These are phyloP conservation scores for Ivindomyrus marchei DNA, from an alignment of 2,113 vertebrate species.

Conservation along the genomic window DNA sequence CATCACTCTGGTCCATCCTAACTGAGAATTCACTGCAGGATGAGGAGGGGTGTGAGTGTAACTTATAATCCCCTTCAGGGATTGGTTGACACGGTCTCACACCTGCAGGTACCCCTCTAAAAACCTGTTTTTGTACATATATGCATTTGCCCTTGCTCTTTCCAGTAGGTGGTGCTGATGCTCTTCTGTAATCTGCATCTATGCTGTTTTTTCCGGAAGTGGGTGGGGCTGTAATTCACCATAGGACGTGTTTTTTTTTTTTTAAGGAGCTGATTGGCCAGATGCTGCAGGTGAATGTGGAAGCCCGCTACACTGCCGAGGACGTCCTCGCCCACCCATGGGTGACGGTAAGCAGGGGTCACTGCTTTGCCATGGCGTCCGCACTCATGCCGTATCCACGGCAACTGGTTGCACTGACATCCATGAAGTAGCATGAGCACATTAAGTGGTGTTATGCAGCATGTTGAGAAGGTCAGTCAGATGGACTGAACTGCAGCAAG, in stretches of 20 bases:
- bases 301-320: conserved; percentile 81
- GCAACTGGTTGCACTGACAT: neutral
- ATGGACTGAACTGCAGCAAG: neutral
- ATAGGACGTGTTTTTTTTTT: neutral
- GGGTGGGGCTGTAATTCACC: neutral
- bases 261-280: conserved; percentile 83
- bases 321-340: conserved; percentile 88
- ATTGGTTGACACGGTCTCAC: neutral
- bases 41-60: neutral
- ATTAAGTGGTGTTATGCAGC: neutral
- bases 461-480: neutral
- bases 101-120: neutral
- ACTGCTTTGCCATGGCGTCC: neutral
- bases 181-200: neutral
- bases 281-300: conserved; percentile 86
- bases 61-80: neutral
- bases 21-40: neutral
- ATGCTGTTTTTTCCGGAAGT: neutral
- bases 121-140: neutral
- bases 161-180: neutral
- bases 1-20: neutral
- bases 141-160: neutral
- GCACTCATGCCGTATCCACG: neutral
- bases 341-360: conserved; percentile 84
- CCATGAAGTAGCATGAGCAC: neutral